Conservation (phyloP, 2,113 vertebrate species). For the Pitta sordida region DNA sequence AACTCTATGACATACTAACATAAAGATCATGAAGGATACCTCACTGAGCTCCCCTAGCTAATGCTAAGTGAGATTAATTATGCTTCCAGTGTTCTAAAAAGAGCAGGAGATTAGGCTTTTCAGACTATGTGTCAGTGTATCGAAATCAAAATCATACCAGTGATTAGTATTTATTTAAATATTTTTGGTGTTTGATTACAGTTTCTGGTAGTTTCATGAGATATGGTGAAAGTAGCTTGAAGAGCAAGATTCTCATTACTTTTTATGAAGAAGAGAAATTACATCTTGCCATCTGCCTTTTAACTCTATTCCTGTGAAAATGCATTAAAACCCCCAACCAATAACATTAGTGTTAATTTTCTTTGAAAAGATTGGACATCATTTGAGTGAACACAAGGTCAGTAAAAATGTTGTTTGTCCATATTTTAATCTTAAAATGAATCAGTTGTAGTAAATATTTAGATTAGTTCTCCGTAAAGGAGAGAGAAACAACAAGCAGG, state of each 20-base stretch:
- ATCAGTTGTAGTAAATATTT: neutral
- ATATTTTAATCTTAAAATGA: neutral
- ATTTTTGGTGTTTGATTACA: neutral
- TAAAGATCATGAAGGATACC: neutral
- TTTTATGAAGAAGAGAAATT: neutral
- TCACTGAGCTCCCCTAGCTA: neutral
- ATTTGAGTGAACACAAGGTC: neutral
- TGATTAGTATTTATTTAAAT: neutral
- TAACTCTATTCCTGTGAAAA: neutral
- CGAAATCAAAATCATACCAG: neutral
- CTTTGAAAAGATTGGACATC: neutral
- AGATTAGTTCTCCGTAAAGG: neutral
- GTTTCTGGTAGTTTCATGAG: neutral
- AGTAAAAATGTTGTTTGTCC: neutral
- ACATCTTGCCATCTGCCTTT: neutral
- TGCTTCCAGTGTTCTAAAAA: neutral
- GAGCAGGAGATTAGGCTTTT: neutral
- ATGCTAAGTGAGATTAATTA: constrained; percentile 19
- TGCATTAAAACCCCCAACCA: neutral
- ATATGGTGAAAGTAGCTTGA: neutral
- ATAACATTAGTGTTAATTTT: neutral
- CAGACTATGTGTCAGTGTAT: neutral
- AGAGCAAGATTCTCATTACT: neutral
- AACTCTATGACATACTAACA: neutral
- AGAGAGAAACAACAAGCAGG: neutral